Percentiles rank a stretch among this genome's conserved stretches.
Conservation (phyloP, 1,140 invertebrate genomes). For the Venturia canescens region DNA sequence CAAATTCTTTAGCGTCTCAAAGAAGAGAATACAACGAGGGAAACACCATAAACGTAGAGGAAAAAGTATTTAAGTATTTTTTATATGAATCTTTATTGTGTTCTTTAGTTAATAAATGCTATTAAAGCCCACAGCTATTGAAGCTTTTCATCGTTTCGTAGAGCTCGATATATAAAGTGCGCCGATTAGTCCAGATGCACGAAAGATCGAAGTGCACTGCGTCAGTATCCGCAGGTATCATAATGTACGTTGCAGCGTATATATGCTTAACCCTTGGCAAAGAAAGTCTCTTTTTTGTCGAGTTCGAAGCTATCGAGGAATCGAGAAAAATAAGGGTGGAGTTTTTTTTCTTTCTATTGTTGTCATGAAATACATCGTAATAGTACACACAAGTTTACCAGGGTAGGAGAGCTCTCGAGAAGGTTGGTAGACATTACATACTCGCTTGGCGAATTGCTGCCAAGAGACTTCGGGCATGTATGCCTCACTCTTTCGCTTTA, state of each 20-base stretch:
- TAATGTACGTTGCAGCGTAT: slow-evolving; percentile 4
- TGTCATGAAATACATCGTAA: slow-evolving; percentile 22
- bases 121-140: no score
- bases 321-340: slow-evolving; percentile 28
- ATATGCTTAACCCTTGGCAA: slow-evolving; percentile 40
- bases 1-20: no score
- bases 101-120: no score
- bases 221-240: not conserved
- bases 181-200: not conserved
- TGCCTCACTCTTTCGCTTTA: not conserved
- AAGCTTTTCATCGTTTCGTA: no score
- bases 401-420: not conserved
- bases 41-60: not conserved
- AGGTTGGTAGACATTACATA: slow-evolving; percentile 15
- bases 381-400: slow-evolving; percentile 18
- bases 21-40: not conserved
- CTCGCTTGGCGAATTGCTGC: slow-evolving; percentile 23
- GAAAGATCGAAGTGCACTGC: not conserved
- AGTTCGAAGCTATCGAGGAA: not conserved
- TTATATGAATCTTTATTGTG: no score
- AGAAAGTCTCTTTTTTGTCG: slow-evolving; percentile 14
- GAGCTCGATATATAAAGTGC: not conserved
- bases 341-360: slow-evolving; percentile 28
- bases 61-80: no score
- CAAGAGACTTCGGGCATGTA: not conserved